A percentile compares a stretch with the other conserved stretches of the same genome.
Evolutionary conservation across 1,140 invertebrate genomes (phyloP).

Genomic region (Bactericera cockerelli): DNA sequence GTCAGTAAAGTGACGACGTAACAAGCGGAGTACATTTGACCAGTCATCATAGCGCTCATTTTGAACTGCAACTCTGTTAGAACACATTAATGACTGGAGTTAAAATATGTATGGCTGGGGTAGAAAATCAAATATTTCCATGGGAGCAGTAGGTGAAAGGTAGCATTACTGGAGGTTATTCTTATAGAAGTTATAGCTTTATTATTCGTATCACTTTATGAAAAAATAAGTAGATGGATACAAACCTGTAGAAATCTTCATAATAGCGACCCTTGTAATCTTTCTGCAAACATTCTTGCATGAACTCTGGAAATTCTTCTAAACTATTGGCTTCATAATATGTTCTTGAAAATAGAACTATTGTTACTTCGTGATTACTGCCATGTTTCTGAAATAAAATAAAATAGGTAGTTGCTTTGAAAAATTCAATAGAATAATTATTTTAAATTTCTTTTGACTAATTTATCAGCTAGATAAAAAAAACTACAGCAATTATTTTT

Average conservation of each 20-base stretch:
- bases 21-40: constrained; percentile 68
- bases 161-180: too few relatives aligned
- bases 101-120: too few relatives aligned
- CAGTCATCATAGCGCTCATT: constrained; percentile 98
- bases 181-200: too few relatives aligned
- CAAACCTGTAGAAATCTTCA: constrained; percentile 90
- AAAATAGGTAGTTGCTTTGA: constrained; percentile 4
- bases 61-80: constrained; percentile 76
- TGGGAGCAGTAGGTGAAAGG: too few relatives aligned
- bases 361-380: constrained; percentile 95
- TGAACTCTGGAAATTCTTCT: constrained; percentile 83
- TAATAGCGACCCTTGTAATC: constrained; percentile 92
- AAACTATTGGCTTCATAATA: constrained; percentile 80
- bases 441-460: too few relatives aligned
- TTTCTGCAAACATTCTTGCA: constrained; percentile 83
- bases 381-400: constrained; percentile 49
- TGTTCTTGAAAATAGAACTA: constrained; percentile 91
- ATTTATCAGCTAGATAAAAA: too few relatives aligned
- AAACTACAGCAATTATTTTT: too few relatives aligned
- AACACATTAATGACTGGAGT: too few relatives aligned
- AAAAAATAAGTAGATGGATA: too few relatives aligned
- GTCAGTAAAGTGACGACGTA: constrained; percentile 76
- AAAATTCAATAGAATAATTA: too few relatives aligned
- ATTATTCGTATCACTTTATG: too few relatives aligned
- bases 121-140: too few relatives aligned